Base-by-base conservation (phyloP, 2,113 vertebrate genomes). In the Myotis yumanensis region DNA sequence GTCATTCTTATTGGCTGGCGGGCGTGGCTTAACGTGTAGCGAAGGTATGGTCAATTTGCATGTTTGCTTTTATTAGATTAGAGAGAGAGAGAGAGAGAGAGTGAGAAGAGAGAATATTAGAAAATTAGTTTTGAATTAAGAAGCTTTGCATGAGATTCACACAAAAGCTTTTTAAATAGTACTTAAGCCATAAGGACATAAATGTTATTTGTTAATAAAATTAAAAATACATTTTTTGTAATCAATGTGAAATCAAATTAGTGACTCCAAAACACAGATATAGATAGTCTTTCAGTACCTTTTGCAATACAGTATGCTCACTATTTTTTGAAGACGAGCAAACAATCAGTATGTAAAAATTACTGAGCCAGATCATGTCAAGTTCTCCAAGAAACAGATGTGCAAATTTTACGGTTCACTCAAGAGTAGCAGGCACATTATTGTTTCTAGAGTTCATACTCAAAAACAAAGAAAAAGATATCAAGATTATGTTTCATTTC, bases 371-470 rank as follows among this genome's bases (percentile, higher is more conserved):
- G 89, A 94, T 93, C 40, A 5, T 46, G 83, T 96, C 12, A 86
- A 62, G 22, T 77, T 92, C 11, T 88, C 81, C 66, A 87, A 95
- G 66, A 14, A 93, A 59, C 91, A 97, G 94, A 88, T 93, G 89
- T 87, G 23, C 23, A 85, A 35, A 86, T 91, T 92, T 87, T 72
- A 89, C 82, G 40, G 32, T 82, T 97, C 46, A 43, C 48, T 93
- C 79, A 89, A 94, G 52, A 95, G 43, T 37, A 64, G 25, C 37
- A 85, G 57, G 28, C 59, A 82, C 46, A 66, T 93, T 40, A 87
- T 90, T 4, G 4, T 80, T 84, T 95, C 32, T 8, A 37, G 43
- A 46, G 28, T 57, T 35, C 76, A 91, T 23, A 76, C 37, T 84
- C n/a, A 80, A 35, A 89, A 93, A 87, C 11, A 84, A 62, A 73